phyloP scores from a whole-genome alignment of 1,140 invertebrate species.

The Limonius californicus region DNA sequence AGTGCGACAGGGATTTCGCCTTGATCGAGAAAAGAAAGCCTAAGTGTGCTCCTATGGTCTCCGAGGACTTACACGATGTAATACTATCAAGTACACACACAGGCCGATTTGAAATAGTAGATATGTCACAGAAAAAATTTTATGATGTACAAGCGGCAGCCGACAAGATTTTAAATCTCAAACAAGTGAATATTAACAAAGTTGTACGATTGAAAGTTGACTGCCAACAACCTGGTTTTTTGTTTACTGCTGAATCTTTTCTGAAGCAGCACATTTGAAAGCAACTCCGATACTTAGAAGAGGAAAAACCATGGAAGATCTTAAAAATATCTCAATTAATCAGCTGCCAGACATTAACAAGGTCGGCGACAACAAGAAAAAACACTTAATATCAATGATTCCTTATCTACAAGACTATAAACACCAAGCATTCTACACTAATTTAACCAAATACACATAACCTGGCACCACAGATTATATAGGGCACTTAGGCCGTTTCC shows the following conservation, averaged over 20 bases:
- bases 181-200: background rate
- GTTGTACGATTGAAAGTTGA: background rate
- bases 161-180: background rate
- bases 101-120: background rate
- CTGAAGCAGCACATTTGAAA: background rate
- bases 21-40: conserved; percentile 25
- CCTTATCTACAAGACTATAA: background rate
- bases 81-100: background rate
- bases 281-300: background rate
- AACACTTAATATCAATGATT: background rate
- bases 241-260: background rate
- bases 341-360: background rate
- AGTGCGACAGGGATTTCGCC: conserved; percentile 22
- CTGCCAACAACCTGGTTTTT: background rate
- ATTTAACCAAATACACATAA: no score
- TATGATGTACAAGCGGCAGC: background rate
- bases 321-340: background rate
- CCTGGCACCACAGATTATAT: no score
- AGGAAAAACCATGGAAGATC: background rate
- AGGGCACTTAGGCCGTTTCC: no score
- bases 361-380: background rate
- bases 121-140: background rate
- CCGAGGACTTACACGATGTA: background rate
- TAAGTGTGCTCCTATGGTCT: background rate
- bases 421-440: no score